Conservation (phyloP, 1,140 invertebrate genomes). For the Eupeodes corollae region DNA sequence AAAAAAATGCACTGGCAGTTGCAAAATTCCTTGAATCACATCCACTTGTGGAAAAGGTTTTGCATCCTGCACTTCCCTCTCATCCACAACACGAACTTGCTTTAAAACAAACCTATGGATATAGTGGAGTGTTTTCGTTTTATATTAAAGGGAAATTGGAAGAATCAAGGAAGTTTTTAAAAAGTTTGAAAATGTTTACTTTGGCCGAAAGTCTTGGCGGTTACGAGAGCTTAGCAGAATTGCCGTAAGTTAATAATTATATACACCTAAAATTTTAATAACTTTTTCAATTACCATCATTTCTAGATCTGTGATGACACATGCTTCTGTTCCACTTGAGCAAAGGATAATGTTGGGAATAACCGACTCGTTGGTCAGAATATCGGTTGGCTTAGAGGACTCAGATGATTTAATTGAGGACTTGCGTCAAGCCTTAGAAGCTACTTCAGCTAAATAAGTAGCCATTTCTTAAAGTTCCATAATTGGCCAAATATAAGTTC, state of each 20-base stretch:
- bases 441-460: conserved; percentile 14
- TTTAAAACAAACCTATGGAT: conserved; percentile 73
- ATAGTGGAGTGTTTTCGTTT: conserved; percentile 87
- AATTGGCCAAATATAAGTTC: no score
- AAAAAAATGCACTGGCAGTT: conserved; percentile 62
- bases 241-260: conserved; percentile 54
- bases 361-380: conserved; percentile 71
- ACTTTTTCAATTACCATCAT: conserved; percentile 1
- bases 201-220: conserved; percentile 94
- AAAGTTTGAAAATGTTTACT: conserved; percentile 67
- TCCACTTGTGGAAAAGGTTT: conserved; percentile 64
- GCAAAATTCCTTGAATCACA: conserved; percentile 72
- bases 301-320: conserved; percentile 58
- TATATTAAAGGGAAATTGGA: conserved; percentile 72
- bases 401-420: conserved; percentile 79
- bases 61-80: conserved; percentile 78
- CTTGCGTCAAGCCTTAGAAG: conserved; percentile 64
- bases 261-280: not conserved
- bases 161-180: conserved; percentile 67
- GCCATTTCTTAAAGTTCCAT: no score
- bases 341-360: conserved; percentile 69
- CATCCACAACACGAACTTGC: conserved; percentile 85
- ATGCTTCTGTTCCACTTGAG: conserved; percentile 63
- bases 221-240: conserved; percentile 81
- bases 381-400: conserved; percentile 89